Base-by-base conservation (phyloP, 2,888 invertebrate genomes). In the Drosophila ustulata region DNA sequence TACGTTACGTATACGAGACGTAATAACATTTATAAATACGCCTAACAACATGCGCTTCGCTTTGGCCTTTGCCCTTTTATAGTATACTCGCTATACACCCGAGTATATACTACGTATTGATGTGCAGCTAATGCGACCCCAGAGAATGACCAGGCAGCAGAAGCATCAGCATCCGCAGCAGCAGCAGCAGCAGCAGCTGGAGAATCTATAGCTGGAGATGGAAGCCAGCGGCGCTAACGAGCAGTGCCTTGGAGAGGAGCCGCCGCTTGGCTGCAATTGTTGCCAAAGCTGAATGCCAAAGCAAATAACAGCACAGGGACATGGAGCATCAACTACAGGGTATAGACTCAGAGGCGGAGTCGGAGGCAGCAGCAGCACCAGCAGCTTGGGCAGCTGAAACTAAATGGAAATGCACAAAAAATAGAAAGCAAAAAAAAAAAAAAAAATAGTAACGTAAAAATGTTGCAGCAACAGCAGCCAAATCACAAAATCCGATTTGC, bases 401-500 rank as follows among this genome's bases (percentile, higher is more conserved):
- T 82, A 88, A 88, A 89, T 88, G 82, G 80, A 75, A 84, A 78
- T 78, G 70, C 68, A 76, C 70, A 65, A 72, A 75, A 77, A 45
- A 32, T 43, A 43, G n/a, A n/a, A 18, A 2, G 7, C 30, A 30
- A 7, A 1, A 5, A 7, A 18, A 41, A 11, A 52, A 9, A 26
- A 13, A 11, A 11, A 43, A 25, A 56, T 25, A 71, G 55, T 51
- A 65, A 75, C 13, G 46, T 13, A 76, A 61, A 68, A 58, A 56
- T 61, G 63, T 61, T 58, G 55, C 62, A 65, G 65, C 62, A 65
- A 41, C 69, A 76, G 71, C 75, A 75, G 71, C 82, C 78, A 90
- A 88, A 89, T 89, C 84, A 89, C 76, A 87, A 90, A 90, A 90
- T 91, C 91, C 87, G 91, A 91, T 90, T 91, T 91, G 83, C 90